Evolutionary conservation across 2,113 vertebrate genomes (phyloP), one percentile per base, ranked within the genome.

Genomic region (Tetrao urogallus): DNA sequence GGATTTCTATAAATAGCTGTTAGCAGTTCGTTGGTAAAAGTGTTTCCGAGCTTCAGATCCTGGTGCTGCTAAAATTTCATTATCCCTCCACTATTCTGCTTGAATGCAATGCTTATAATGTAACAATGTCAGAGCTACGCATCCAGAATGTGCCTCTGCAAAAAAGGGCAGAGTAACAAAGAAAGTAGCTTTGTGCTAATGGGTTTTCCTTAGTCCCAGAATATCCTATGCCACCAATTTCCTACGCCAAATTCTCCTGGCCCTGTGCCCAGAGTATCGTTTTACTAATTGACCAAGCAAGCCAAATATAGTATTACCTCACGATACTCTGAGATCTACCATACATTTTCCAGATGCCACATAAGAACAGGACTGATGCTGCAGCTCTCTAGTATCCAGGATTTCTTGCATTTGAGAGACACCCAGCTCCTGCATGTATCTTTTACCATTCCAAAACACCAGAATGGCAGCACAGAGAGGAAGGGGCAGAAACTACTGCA

Each of bases 201-300:
- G 32, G n/a, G 5, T 27, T 75, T 88, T 60, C 47, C 89, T 69
- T 22, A 71, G 38, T 66, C 61, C 65, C 56, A 5, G 79, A 67
- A 65, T 69, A 91, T 47, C 75, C 82, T 43, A 19, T 76, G 82
- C 69, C 79, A 88, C 65, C 32, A 11, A 52, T 64, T 86, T 89
- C 79, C 71, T 71, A 13, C 10, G 72, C 75, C 82, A 92, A 89
- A 88, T 48, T 47, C 72, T 61, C 56, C 82, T 1, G 22, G 89
- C 76, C 24, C 3, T 0, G 0, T 42, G 61, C 90, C 90, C 91
- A 20, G 63, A 64, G 71, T 58, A 79, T 91, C 14, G 3, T 77
- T 89, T 94, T 89, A 63, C 84, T 87, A 90, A 89, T 38, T 90
- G 74, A 63, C 89, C 15, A 3, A 40, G 87, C 67, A 88, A 92